Conservation (phyloP, 2,888 invertebrate genomes). For the Tinea trinotella region DNA sequence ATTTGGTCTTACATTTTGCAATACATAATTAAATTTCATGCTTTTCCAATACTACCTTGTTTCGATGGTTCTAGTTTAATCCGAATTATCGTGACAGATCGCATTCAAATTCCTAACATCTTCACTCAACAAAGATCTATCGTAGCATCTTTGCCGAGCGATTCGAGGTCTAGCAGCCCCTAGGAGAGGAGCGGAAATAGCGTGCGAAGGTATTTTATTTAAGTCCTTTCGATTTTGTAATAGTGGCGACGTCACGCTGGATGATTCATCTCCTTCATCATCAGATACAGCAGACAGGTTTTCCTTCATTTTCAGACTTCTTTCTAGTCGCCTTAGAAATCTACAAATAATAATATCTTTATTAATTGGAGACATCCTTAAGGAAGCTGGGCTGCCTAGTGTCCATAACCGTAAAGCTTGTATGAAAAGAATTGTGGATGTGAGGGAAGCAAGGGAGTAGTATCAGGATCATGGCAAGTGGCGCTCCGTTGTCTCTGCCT, state of each 20-base stretch:
- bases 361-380: too few relatives aligned
- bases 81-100: constrained; percentile 59
- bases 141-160: constrained; percentile 58
- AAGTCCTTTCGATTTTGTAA: constrained; percentile 61
- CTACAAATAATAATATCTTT: constrained; percentile 51
- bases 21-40: too few relatives aligned
- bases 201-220: constrained; percentile 44
- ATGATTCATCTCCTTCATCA: constrained; percentile 74
- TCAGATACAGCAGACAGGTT: constrained; percentile 72
- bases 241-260: constrained; percentile 76
- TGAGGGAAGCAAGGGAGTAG: too few relatives aligned
- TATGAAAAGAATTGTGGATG: too few relatives aligned
- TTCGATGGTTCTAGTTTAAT: too few relatives aligned
- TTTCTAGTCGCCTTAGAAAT: constrained; percentile 79
- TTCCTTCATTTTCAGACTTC: constrained; percentile 79
- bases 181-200: constrained; percentile 59
- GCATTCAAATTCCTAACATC: constrained; percentile 57
- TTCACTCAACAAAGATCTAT: constrained; percentile 55
- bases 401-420: too few relatives aligned
- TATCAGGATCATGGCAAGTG: too few relatives aligned
- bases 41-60: too few relatives aligned
- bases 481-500: too few relatives aligned
- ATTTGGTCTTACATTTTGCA: too few relatives aligned
- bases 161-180: constrained; percentile 62
- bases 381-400: too few relatives aligned